Percentiles rank a stretch among this genome's conserved stretches.
These are phyloP conservation scores for Emydocephalus ijimae DNA, from an alignment of 2,113 vertebrate species.

Conservation along the genomic window DNA sequence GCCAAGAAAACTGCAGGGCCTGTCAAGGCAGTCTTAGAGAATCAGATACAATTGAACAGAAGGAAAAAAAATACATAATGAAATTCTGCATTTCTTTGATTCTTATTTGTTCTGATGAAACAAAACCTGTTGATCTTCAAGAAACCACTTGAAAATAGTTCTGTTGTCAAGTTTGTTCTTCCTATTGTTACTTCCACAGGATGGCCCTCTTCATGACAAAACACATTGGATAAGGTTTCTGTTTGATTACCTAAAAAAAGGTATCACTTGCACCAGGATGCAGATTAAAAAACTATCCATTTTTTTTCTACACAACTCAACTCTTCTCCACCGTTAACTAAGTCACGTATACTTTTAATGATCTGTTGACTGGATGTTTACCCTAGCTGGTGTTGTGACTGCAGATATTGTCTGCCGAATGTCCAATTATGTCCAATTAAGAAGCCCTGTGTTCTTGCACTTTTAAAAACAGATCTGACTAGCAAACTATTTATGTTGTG, in stretches of 20 bases:
- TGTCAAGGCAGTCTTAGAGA: not conserved
- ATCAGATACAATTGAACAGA: not conserved
- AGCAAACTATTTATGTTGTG: not conserved
- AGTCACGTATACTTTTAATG: not conserved
- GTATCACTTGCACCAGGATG: not conserved
- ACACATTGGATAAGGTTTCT: not conserved
- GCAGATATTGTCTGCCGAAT: not conserved
- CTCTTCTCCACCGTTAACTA: not conserved
- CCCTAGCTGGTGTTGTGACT: not conserved
- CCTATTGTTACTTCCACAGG: not conserved
- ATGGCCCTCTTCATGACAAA: not conserved
- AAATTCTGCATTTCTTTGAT: not conserved
- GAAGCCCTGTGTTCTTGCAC: not conserved
- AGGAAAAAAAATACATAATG: not conserved
- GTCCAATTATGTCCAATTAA: not conserved
- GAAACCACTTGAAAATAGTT: not conserved
- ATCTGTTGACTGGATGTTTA: not conserved
- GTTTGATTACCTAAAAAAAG: not conserved
- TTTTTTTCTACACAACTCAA: not conserved
- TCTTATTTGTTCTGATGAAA: not conserved
- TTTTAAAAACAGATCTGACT: slow-evolving; percentile 19
- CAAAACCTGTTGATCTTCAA: not conserved
- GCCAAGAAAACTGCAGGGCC: not conserved
- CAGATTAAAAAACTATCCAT: not conserved
- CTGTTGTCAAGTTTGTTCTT: not conserved